phyloP scores from a whole-genome alignment of 2,888 invertebrate species.

The Ophion ellenae region DNA sequence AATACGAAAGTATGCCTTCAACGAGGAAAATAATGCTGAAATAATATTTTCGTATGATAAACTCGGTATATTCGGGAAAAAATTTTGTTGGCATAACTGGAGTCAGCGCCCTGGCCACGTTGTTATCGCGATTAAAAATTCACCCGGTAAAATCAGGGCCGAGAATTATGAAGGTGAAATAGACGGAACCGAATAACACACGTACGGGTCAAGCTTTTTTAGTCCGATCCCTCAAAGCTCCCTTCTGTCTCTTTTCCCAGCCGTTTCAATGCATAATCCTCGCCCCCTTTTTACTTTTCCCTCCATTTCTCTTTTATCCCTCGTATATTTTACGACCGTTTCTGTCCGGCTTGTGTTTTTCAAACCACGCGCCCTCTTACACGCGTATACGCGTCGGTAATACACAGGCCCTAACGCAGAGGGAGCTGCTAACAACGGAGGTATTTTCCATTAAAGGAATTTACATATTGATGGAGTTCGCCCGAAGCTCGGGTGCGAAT shows the following conservation, averaged over 20 bases:
- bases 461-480: conserved; percentile 78
- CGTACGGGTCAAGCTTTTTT: not conserved
- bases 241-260: not conserved
- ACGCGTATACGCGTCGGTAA: conserved; percentile 9
- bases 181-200: no score
- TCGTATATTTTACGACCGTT: conserved; percentile 34
- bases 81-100: no score
- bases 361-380: not conserved
- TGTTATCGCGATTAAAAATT: no score
- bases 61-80: no score
- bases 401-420: conserved; percentile 47
- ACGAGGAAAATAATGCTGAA: no score
- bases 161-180: no score
- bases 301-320: conserved; percentile 36
- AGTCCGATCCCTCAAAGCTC: not conserved
- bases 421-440: conserved; percentile 66
- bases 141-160: no score
- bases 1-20: no score
- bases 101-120: no score
- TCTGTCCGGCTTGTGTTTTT: conserved; percentile 36
- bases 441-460: conserved; percentile 78
- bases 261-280: conserved; percentile 56
- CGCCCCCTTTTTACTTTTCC: conserved; percentile 34
- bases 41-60: no score
- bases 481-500: conserved; percentile 54